Base-by-base conservation (phyloP, 2,888 invertebrate species). In the Catocala sponsa region DNA sequence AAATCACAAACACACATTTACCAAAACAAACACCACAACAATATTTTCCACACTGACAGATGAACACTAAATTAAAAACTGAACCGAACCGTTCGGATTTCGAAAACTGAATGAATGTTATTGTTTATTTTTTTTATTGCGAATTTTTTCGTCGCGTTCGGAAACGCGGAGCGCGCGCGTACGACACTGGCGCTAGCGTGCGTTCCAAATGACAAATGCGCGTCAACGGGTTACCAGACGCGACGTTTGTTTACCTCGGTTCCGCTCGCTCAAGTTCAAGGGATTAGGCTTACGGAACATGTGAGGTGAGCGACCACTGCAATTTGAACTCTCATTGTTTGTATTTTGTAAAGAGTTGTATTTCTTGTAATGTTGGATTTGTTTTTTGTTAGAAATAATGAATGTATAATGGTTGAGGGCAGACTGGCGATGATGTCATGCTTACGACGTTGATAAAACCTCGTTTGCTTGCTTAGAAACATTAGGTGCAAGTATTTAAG, bases 171-270 rank as follows among this genome's bases (percentile, higher is more conserved):
- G 84, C 81, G 85, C 87, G 85, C 84, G 80, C 82, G 65, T 48
- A 76, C 70, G 80, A 80, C 79, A 81, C 80, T 70, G 70, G 81
- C 86, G 81, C 85, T 84, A 79, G 83, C 80, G 85, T 82, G 84
- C 88, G 84, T 87, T 86, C 87, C 83, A 85, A 92, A 90, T 93
- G 93, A 93, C 93, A 94, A 94, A 94, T 91, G 92, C 87, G 89
- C 89, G 88, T 88, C 89, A 86, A 83, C 81, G 82, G 80, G 83
- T 87, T 88, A 70, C 74, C 76, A 78, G 78, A 72, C 68, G 76
- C 58, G 69, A 68, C 81, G 83, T 89, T 90, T 91, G 91, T 92
- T 91, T 91, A 91, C 91, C 79, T 87, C 82, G 70, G 74, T 75
- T 79, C 81, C 83, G 79, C 83, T 75, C 76, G 80, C 87, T 87